Evolutionary conservation across 1,140 invertebrate species (phyloP), one percentile per base, ranked within the genome.

Genomic region (Zaprionus tsacasi): DNA sequence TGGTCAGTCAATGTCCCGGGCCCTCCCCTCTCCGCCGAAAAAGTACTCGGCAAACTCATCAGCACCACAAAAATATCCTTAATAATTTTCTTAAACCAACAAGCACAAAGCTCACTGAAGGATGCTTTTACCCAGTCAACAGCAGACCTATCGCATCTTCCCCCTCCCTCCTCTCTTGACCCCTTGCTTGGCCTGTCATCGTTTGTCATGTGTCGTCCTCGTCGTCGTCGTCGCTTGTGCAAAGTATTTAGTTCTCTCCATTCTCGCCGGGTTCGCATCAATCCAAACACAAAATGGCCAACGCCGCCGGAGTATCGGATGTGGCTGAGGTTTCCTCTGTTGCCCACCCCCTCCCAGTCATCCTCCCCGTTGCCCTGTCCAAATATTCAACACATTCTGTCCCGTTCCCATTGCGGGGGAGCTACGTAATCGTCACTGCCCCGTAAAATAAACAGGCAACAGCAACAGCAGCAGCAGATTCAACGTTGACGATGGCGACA

Each of bases 41-140:
- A 81, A 89, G 81, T 90, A 86, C 86, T 90, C 81, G 88, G 87
- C 86, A 90, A 90, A 90, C 86, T 90, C 86, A 90, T 90, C 86
- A 90, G 86, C 86, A 91, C 86, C 86, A 90, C 86, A 90, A 90
- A 90, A 90, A 90, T 90, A 90, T 90, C 86, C 86, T 90, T 90
- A 91, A 90, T 90, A 90, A 90, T 90, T 90, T 90, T 90, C 86
- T 90, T 90, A 90, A 90, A 90, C 87, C 86, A 90, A 90, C 86
- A 90, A 83, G 77, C 81, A 88, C 78, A 88, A 89, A 89, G 85
- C 85, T 70, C 72, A 67, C 60, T 74, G 81, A 83, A 88, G 83
- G 85, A 88, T 89, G 83, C 83, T 88, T 88, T 87, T 87, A 87
- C 85, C 85, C 80, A 76, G 74, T 76, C 75, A 77, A 77, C 75